These are phyloP conservation scores for Amphipyra berbera DNA, from an alignment of 2,888 invertebrate genomes.

Conservation along the genomic window DNA sequence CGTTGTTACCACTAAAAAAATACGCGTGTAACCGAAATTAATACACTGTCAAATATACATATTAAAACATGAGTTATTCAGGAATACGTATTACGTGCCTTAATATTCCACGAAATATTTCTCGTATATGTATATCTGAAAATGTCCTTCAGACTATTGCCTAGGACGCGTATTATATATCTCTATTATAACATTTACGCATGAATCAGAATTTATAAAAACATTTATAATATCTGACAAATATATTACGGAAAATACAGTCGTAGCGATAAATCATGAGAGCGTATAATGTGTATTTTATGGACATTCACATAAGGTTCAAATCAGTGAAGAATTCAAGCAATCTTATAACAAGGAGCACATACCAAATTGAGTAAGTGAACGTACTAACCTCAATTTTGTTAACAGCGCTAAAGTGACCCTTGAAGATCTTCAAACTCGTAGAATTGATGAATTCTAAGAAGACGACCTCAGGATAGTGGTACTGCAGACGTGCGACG, in stretches of 20 bases:
- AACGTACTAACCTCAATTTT: slow-evolving; percentile 75
- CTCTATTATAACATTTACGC: not conserved
- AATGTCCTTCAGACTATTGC: not conserved
- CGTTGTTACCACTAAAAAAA: not conserved
- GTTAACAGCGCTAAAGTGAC: slow-evolving; percentile 72
- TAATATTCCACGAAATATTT: not conserved
- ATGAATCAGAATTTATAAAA: not conserved
- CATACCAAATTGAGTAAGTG: not conserved
- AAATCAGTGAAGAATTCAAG: no score
- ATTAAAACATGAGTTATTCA: not conserved
- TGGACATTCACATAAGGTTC: no score
- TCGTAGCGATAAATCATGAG: no score
- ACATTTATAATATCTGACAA: not conserved
- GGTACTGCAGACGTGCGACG: slow-evolving; percentile 72
- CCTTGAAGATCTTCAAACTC: slow-evolving; percentile 73
- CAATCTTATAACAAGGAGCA: not conserved
- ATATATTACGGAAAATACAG: no score
- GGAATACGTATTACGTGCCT: not conserved
- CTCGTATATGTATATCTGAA: not conserved
- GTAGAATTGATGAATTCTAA: slow-evolving; percentile 80
- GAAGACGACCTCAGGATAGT: slow-evolving; percentile 74
- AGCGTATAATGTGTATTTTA: no score
- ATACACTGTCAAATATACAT: not conserved
- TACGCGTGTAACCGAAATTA: not conserved
- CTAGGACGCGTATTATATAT: not conserved